Evolutionary conservation across 2,888 invertebrate genomes (phyloP).

Genomic region (Strigamia maritima): DNA sequence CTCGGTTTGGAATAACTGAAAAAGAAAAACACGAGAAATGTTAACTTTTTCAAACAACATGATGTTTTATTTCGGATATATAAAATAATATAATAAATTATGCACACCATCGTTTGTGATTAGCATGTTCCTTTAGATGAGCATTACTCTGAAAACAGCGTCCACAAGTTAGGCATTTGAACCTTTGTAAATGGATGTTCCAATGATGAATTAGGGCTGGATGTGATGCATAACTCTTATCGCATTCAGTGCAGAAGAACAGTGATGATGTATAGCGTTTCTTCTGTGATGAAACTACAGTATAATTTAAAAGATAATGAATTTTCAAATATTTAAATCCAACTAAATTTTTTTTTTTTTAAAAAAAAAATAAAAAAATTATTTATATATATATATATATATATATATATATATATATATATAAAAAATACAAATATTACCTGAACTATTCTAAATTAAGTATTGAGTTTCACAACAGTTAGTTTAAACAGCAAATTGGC

Average conservation of each 20-base stretch:
- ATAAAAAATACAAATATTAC: too few species aligned
- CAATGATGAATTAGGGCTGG: slow-evolving; percentile 20
- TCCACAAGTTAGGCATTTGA: slow-evolving; percentile 30
- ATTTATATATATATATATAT: too few species aligned
- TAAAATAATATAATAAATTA: too few species aligned
- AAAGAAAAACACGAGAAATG: not conserved
- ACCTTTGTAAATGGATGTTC: slow-evolving; percentile 34
- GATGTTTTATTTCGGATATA: too few species aligned
- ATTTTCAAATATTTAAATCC: not conserved
- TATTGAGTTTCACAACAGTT: too few species aligned
- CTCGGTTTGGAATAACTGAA: slow-evolving; percentile 4
- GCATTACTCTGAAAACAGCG: slow-evolving; percentile 35
- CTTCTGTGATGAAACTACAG: not conserved
- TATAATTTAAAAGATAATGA: slow-evolving; percentile 2
- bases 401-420: too few species aligned
- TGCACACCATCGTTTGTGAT: slow-evolving; percentile 5
- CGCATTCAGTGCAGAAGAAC: slow-evolving; percentile 6
- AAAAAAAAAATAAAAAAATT: too few species aligned
- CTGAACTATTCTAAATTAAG: too few species aligned
- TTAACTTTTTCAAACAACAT: not conserved
- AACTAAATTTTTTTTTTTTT: too few species aligned
- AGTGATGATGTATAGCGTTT: not conserved
- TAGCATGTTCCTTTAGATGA: slow-evolving; percentile 11
- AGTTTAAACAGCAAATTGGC: too few species aligned
- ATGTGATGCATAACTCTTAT: slow-evolving; percentile 5